Base-by-base conservation (phyloP, 2,888 invertebrate genomes). In the Scaptomyza caliginosa region DNA sequence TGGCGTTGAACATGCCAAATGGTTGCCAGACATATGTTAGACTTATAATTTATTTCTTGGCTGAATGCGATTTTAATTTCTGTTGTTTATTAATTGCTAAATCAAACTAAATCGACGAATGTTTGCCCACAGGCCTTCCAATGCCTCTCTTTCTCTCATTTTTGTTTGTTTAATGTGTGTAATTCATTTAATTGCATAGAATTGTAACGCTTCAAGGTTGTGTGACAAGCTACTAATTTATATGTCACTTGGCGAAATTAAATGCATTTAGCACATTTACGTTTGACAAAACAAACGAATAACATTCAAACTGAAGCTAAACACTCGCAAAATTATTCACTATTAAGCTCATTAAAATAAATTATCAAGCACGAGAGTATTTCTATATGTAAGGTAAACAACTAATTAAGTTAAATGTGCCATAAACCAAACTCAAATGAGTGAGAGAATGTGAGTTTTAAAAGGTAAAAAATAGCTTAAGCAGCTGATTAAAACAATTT, bases 171-270 rank as follows among this genome's bases (percentile, higher is more conserved):
- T 32, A 32, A 16, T 26, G 54, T 58, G 52, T 66, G 71, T 77
- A 86, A 88, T 88, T 83, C 65, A 67, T 72, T 83, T 88, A 83
- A 83, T 83, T 88, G 68, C 86, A 74, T 82, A 84, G 86, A 82
- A 76, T 71, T 70, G 65, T 63, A 70, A 68, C 39, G 74, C 64
- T 34, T 71, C 84, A 88, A 88, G 82, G 86, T 86, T 80, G 78
- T 36, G 56, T 34, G 58, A 36, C 45, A 49, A 46, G 54, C 73
- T 59, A 80, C 73, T 76, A 83, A 88, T 82, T 88, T 82, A 80
- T 83, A 75, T 83, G 83, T 81, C 87, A 89, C 83, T 81, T 81
- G 81, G 79, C 77, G 58, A 86, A 88, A 89, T 85, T 85, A 81
- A 89, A 76, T 80, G 81, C 83, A 85, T 74, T 83, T 83, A 86